These are phyloP conservation scores for Noctua pronuba DNA, from an alignment of 2,888 invertebrate genomes.

Conservation along the genomic window DNA sequence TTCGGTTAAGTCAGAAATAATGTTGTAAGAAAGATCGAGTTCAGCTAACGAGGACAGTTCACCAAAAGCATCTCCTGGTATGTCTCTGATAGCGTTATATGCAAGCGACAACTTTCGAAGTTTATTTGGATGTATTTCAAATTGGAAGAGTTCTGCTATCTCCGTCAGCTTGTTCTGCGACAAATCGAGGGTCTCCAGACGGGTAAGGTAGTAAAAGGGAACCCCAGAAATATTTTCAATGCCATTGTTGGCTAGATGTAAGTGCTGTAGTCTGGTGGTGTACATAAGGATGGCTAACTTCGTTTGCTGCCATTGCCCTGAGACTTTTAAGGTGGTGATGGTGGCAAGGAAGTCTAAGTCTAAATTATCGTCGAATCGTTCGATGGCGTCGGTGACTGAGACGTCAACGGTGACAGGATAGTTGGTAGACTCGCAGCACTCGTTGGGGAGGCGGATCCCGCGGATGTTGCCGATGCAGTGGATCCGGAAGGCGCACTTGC, in stretches of 20 bases:
- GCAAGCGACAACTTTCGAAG: conserved; percentile 76
- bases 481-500: conserved; percentile 75
- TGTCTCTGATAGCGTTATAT: conserved; percentile 75
- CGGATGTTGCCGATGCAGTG: conserved; percentile 75
- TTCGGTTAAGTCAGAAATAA: conserved; percentile 77
- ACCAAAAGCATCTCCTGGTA: conserved; percentile 76
- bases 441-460: conserved; percentile 70
- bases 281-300: conserved; percentile 76
- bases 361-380: conserved; percentile 70
- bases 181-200: conserved; percentile 78
- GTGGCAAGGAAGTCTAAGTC: conserved; percentile 73
- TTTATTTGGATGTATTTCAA: conserved; percentile 77
- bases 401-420: conserved; percentile 77
- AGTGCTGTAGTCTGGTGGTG: conserved; percentile 74
- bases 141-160: conserved; percentile 78
- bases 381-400: conserved; percentile 74
- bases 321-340: conserved; percentile 77
- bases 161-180: conserved; percentile 77
- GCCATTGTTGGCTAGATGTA: conserved; percentile 73
- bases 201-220: conserved; percentile 77
- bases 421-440: conserved; percentile 81
- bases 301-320: conserved; percentile 74
- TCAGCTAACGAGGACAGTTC: conserved; percentile 78
- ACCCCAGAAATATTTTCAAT: conserved; percentile 73
- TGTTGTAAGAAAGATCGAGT: conserved; percentile 82